These are phyloP conservation scores for Diploscapter pachys DNA, from an alignment of 1,140 invertebrate genomes.

Conservation along the genomic window DNA sequence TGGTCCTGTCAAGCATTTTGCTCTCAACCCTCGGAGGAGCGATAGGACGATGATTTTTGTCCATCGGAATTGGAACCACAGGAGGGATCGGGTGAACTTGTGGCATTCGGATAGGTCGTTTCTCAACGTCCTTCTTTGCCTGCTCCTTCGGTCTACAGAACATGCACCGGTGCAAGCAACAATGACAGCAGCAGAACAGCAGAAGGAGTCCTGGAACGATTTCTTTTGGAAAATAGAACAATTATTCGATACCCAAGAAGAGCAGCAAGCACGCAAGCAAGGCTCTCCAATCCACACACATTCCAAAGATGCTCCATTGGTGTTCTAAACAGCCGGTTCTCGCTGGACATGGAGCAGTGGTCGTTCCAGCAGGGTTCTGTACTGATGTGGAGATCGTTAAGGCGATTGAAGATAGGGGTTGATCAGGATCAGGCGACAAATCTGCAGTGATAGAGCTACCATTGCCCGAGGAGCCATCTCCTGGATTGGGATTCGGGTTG, in stretches of 20 bases:
- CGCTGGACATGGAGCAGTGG: not conserved
- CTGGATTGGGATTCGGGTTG: not conserved
- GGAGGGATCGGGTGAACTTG: not conserved
- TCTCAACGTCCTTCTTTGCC: slow-evolving; percentile 9
- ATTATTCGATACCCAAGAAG: too few species aligned
- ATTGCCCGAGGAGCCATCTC: not conserved
- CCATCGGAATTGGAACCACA: too few species aligned
- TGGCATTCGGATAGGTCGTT: not conserved
- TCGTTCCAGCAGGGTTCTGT: not conserved
- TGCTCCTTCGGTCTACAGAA: not conserved
- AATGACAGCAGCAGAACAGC: slow-evolving; percentile 13
- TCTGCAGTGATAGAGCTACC: not conserved
- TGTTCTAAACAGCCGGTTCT: slow-evolving; percentile 10
- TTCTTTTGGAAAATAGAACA: too few species aligned
- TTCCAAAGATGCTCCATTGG: slow-evolving; percentile 23
- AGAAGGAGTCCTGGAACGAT: not conserved
- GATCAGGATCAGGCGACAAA: not conserved
- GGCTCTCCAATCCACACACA: slow-evolving; percentile 22
- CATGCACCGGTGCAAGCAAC: slow-evolving; percentile 22
- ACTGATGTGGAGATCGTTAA: not conserved
- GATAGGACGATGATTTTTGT: not conserved
- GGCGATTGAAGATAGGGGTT: not conserved
- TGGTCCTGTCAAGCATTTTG: too few species aligned
- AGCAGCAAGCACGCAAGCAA: slow-evolving; percentile 3
- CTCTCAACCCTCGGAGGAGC: not conserved